Percentiles rank a stretch among this genome's conserved stretches.
phyloP scores from a whole-genome alignment of 1,140 invertebrate species.

The Drosophila kikkawai region DNA sequence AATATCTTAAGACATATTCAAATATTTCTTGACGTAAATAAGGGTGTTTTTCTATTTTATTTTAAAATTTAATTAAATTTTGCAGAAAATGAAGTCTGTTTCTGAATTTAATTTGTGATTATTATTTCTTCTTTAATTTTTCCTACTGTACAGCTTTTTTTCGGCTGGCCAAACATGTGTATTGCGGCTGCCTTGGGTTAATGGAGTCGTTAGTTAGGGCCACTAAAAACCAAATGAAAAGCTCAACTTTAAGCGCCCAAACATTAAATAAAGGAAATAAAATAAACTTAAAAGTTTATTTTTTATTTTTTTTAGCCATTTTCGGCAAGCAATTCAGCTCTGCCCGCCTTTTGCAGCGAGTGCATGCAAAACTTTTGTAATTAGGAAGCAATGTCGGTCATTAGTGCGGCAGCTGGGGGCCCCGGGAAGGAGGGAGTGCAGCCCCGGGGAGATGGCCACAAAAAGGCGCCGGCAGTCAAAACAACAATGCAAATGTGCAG shows the following conservation, averaged over 20 bases:
- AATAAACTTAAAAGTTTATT: constrained; percentile 72
- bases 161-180: constrained; percentile 59
- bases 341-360: constrained; percentile 45
- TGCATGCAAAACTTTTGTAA: constrained; percentile 81
- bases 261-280: constrained; percentile 78
- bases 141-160: constrained; percentile 12
- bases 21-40: background rate
- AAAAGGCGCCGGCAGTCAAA: constrained; percentile 73
- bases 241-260: constrained; percentile 63
- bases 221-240: constrained; percentile 50
- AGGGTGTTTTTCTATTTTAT: too few species aligned
- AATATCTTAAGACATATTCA: background rate
- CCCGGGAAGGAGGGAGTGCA: background rate
- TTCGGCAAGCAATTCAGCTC: constrained; percentile 25
- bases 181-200: constrained; percentile 60
- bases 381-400: constrained; percentile 82
- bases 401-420: constrained; percentile 48
- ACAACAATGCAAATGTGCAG: constrained; percentile 77
- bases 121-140: background rate
- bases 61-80: background rate
- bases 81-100: too few species aligned
- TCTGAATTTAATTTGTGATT: background rate
- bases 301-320: constrained; percentile 9
- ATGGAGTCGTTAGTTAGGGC: constrained; percentile 70
- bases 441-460: constrained; percentile 34